Evolutionary conservation across 2,888 invertebrate species (phyloP).

Genomic region (Gerosis bhagava): DNA sequence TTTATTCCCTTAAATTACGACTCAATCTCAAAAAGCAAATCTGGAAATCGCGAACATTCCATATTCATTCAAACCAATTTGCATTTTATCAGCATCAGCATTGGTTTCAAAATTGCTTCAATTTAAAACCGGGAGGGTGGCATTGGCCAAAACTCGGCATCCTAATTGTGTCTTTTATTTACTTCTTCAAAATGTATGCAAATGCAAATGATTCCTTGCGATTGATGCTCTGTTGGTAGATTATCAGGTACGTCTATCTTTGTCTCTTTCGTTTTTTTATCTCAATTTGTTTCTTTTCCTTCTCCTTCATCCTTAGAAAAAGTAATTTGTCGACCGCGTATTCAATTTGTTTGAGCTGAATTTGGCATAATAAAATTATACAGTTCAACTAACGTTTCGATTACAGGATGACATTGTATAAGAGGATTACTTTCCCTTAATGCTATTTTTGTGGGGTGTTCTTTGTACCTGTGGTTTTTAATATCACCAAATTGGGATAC

Average conservation of each 20-base stretch:
- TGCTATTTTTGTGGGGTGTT: conserved; percentile 48
- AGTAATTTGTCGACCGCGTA: conserved; percentile 52
- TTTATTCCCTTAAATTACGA: conserved; percentile 5
- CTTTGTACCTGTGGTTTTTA: conserved; percentile 53
- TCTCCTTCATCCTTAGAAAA: conserved; percentile 36
- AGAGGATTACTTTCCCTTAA: conserved; percentile 59
- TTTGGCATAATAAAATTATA: conserved; percentile 76
- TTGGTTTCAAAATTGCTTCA: conserved; percentile 36
- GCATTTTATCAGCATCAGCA: conserved; percentile 33
- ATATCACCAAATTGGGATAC: conserved; percentile 44
- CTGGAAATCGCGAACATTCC: conserved; percentile 7
- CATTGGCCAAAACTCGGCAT: conserved; percentile 31
- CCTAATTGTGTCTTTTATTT: conserved; percentile 56
- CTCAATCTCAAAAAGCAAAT: conserved; percentile 16
- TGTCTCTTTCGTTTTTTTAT: conserved; percentile 37
- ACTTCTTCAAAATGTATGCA: conserved; percentile 57
- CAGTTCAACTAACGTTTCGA: conserved; percentile 54
- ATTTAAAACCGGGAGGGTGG: conserved; percentile 34
- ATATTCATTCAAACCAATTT: conserved; percentile 29
- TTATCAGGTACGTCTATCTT: conserved; percentile 43
- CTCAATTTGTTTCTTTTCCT: conserved; percentile 32
- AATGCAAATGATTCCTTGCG: conserved; percentile 54
- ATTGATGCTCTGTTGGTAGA: conserved; percentile 56
- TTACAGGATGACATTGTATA: conserved; percentile 44
- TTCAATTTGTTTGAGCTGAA: conserved; percentile 60